Percentiles rank a stretch among this genome's conserved stretches.
These are phyloP conservation scores for Falco punctatus DNA, from an alignment of 2,113 vertebrate genomes.

Conservation along the genomic window DNA sequence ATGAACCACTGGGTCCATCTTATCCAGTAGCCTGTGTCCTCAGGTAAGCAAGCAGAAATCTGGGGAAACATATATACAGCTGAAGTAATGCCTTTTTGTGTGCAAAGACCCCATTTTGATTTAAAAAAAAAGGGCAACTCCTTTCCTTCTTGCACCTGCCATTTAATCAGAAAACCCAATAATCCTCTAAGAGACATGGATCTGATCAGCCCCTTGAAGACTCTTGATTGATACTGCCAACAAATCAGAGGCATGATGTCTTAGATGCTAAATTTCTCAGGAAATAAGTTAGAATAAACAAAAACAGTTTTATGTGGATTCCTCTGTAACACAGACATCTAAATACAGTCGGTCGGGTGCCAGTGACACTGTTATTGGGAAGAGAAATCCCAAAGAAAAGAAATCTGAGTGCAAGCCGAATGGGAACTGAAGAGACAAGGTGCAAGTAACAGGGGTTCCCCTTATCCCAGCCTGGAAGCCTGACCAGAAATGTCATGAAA, in stretches of 20 bases:
- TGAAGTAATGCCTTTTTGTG: neutral
- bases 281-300: slow-evolving; percentile 21
- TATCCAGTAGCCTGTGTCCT: neutral
- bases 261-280: neutral
- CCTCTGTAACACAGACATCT: neutral
- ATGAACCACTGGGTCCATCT: neutral
- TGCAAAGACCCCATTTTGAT: neutral
- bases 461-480: neutral
- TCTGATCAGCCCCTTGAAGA: neutral
- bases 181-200: neutral
- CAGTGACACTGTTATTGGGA: neutral
- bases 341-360: neutral
- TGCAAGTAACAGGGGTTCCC: neutral
- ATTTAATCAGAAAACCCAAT: neutral
- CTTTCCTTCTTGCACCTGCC: neutral
- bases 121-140: neutral
- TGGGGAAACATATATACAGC: rapidly evolving
- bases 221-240: neutral
- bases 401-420: neutral
- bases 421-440: neutral
- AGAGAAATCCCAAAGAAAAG: neutral
- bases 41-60: neutral
- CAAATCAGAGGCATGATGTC: neutral
- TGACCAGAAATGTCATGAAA: neutral
- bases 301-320: neutral